Conservation (phyloP, 2,888 invertebrate genomes). For the Ectropis crepuscularia region DNA sequence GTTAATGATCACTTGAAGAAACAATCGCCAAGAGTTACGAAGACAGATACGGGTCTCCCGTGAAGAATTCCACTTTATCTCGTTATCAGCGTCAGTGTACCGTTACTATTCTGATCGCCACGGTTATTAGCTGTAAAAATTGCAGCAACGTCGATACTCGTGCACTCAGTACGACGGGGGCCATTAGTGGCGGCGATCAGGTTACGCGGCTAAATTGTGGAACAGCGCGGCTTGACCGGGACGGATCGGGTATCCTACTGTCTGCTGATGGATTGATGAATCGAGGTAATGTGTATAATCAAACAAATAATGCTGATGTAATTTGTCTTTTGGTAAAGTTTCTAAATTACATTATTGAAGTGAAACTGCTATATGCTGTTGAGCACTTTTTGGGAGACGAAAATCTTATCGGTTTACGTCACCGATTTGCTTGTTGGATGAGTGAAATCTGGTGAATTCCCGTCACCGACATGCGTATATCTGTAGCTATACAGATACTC, state of each 20-base stretch:
- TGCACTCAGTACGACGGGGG: constrained; percentile 42
- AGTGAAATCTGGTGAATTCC: no score
- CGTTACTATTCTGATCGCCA: constrained; percentile 28
- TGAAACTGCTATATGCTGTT: no score
- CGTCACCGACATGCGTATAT: no score
- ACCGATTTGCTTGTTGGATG: no score
- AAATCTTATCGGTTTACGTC: no score
- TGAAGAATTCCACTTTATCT: constrained; percentile 19
- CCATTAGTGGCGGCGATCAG: constrained; percentile 66
- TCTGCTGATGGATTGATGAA: constrained; percentile 52
- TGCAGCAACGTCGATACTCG: constrained; percentile 35
- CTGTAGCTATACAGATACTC: no score
- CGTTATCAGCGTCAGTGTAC: constrained; percentile 28
- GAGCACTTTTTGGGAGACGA: no score
- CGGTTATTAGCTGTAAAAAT: constrained; percentile 39
- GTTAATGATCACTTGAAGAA: no score
- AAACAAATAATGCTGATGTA: neutral
- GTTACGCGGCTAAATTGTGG: constrained; percentile 78
- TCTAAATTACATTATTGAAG: no score
- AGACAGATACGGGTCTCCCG: neutral
- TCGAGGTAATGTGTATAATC: constrained; percentile 40
- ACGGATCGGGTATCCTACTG: constrained; percentile 62
- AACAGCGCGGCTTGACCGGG: constrained; percentile 66
- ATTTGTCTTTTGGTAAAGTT: no score
- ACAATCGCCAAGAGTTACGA: no score